Base-by-base conservation (phyloP, 2,888 invertebrate species). In the Coecobrya sp. region DNA sequence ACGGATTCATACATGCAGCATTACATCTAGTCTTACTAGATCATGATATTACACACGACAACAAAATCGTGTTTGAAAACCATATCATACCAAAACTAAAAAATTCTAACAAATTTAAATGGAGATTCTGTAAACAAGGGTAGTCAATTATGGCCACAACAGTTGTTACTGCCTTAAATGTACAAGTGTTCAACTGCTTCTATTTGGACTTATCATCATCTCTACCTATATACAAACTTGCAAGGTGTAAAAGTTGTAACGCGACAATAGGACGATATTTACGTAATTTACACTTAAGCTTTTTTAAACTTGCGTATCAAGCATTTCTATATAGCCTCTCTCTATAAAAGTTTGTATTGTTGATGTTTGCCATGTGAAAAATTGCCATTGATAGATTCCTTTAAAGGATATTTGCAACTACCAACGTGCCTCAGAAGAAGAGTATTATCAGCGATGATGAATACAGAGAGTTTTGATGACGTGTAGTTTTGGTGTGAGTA, bases 131-230 rank as follows among this genome's bases (percentile, higher is more conserved):
- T 87, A 81, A n/a, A 81, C 68, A 85, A 90, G 76, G 22, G 81
- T 86, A 76, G 86, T 92, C 87, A 92, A 92, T 92, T 92, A 92
- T 92, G 91, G 91, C 87, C 86, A 84, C 87, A 92, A 73, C 84
- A 92, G 65, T 87, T 92, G 91, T 92, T 87, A 87, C 91, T 92
- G 62, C 91, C 91, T 73, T 92, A 92, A 92, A 92, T 87, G 91
- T 92, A 92, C 87, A 92, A 87, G 52, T 87, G 82, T 59, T 89
- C 59, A 62, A 22, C 62, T 22, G 16, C 70, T 13, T 49, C 49
- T 49, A 49, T n/a, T n/a, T 10, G 49, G 49, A 49, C 13, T 7
- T 10, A 13, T 49, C 11, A 10, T 49, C 49, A 49, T 49, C 4
- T 13, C 13, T 49, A 13, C 49, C 4, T 49, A 13, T 13, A 3